Conservation (phyloP, 1,140 invertebrate genomes). For the Tetragonula clypearis region DNA sequence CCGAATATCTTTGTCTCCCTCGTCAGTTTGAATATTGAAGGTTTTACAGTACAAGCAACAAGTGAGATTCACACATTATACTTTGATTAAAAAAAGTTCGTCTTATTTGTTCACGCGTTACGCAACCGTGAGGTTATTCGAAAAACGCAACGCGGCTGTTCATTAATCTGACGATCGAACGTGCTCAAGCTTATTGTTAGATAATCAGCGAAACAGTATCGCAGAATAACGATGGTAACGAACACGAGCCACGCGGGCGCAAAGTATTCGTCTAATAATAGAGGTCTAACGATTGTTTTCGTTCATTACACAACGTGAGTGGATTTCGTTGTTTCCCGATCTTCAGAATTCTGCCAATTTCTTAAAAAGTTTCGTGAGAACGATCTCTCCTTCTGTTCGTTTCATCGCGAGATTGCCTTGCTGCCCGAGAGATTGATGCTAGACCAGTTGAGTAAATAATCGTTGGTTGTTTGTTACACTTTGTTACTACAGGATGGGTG, state of each 20-base stretch:
- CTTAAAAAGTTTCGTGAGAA: background rate
- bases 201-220: slow-evolving; percentile 15
- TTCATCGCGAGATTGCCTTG: background rate
- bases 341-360: background rate
- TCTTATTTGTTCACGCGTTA: background rate
- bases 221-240: slow-evolving; percentile 34
- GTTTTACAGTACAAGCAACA: too few relatives aligned
- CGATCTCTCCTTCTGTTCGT: background rate
- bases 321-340: background rate
- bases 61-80: background rate
- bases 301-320: slow-evolving; percentile 26
- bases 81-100: background rate
- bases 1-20: too few relatives aligned
- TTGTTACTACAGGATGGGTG: background rate
- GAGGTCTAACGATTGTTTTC: background rate
- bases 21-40: too few relatives aligned
- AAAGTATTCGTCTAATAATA: slow-evolving; percentile 5
- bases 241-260: background rate
- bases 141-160: background rate
- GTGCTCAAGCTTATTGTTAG: background rate
- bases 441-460: background rate
- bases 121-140: background rate
- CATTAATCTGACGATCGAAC: slow-evolving; percentile 22
- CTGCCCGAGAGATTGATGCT: background rate
- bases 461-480: background rate